These are phyloP conservation scores for Stenotaenia linearis DNA, from an alignment of 2,888 invertebrate genomes.

Conservation along the genomic window DNA sequence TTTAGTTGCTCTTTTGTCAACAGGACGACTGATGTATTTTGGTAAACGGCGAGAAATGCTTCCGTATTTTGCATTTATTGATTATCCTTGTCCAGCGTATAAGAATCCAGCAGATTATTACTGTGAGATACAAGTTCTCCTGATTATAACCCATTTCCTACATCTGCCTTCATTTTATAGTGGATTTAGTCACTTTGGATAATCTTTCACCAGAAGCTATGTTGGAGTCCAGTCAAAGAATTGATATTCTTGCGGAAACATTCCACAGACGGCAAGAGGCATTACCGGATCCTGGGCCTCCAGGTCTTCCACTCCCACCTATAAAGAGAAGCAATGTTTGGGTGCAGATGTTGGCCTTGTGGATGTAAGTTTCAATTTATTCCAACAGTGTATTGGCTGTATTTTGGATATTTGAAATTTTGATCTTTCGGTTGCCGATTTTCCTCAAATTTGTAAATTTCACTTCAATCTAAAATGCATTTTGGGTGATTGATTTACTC, in stretches of 20 bases:
- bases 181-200: slow-evolving; percentile 88
- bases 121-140: slow-evolving; percentile 43
- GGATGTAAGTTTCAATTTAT: slow-evolving; percentile 53
- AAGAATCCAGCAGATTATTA: slow-evolving; percentile 97
- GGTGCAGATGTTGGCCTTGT: slow-evolving; percentile 64
- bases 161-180: slow-evolving; percentile 50
- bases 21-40: slow-evolving; percentile 85
- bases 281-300: slow-evolving; percentile 67
- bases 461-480: no score
- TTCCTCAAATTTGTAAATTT: no score
- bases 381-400: no score
- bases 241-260: slow-evolving; percentile 79
- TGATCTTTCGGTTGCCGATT: no score
- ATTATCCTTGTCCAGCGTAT: slow-evolving; percentile 92
- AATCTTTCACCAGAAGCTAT: slow-evolving; percentile 89
- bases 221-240: slow-evolving; percentile 87
- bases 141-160: neutral
- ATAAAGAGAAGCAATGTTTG: slow-evolving; percentile 61
- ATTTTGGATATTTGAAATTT: no score
- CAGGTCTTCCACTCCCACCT: slow-evolving; percentile 65
- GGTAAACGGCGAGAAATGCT: slow-evolving; percentile 84
- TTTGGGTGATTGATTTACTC: no score
- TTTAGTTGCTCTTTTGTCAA: slow-evolving; percentile 71
- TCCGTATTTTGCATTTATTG: slow-evolving; percentile 82
- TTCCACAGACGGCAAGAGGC: slow-evolving; percentile 63